Conservation (phyloP, 1,140 invertebrate species). For the Wiebesia pumilae region DNA sequence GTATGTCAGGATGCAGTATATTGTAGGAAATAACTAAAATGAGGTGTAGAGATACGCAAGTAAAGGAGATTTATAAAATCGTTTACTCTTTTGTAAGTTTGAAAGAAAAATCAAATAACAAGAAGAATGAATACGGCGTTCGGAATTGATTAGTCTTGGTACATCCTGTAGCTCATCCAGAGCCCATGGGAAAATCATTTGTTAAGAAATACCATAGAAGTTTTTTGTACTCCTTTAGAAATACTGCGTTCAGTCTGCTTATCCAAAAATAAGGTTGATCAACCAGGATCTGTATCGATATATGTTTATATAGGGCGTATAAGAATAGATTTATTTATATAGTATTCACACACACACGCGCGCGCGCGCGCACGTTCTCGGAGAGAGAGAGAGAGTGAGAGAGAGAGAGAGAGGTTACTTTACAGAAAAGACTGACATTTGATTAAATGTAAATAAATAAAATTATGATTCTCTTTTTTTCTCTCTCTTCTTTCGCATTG, state of each 20-base stretch:
- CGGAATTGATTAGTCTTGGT: conserved; percentile 14
- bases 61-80: background rate
- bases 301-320: no score
- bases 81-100: background rate
- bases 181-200: conserved; percentile 8
- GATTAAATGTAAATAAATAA: no score
- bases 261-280: background rate
- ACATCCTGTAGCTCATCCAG: conserved; percentile 13
- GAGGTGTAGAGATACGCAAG: background rate
- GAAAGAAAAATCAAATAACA: background rate
- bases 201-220: background rate
- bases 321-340: no score
- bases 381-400: no score
- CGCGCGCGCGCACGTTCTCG: no score
- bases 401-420: no score
- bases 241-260: background rate
- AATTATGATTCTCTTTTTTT: no score
- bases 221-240: background rate
- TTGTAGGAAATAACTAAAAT: background rate
- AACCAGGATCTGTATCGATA: background rate
- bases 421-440: no score
- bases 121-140: background rate
- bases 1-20: no score
- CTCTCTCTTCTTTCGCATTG: no score
- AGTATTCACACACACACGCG: no score